These are phyloP conservation scores for Mesoligia furuncula DNA, from an alignment of 2,888 invertebrate genomes.

Conservation along the genomic window DNA sequence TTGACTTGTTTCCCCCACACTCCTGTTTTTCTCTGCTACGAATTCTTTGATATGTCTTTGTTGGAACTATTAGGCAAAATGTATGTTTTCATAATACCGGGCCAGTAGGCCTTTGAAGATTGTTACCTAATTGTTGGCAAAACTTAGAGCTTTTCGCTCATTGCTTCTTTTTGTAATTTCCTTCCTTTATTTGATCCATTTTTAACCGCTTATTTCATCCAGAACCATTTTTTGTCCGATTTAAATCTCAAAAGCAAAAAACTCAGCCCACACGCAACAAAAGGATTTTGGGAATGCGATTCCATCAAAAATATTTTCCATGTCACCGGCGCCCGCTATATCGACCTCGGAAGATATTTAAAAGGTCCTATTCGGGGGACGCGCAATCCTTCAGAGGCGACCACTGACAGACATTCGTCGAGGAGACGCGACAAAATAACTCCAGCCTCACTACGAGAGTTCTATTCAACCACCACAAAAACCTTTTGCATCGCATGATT, in stretches of 20 bases:
- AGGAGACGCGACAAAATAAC: slow-evolving; percentile 83
- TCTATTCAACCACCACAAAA: slow-evolving; percentile 86
- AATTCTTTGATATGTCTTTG: slow-evolving; percentile 74
- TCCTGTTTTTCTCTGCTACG: slow-evolving; percentile 73
- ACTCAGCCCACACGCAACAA: slow-evolving; percentile 28
- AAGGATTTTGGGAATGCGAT: slow-evolving; percentile 62
- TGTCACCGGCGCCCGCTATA: slow-evolving; percentile 69
- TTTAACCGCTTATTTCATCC: not conserved
- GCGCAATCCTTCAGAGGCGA: slow-evolving; percentile 82
- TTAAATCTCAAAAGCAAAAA: slow-evolving; percentile 16
- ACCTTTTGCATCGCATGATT: slow-evolving; percentile 87
- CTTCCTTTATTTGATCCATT: not conserved
- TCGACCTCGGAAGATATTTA: slow-evolving; percentile 80
- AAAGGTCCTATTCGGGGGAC: slow-evolving; percentile 78
- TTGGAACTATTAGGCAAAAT: slow-evolving; percentile 23
- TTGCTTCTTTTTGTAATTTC: not conserved
- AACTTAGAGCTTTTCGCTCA: not conserved
- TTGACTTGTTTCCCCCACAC: slow-evolving; percentile 84
- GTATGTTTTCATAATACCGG: slow-evolving; percentile 17
- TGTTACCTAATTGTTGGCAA: not conserved
- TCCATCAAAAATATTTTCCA: slow-evolving; percentile 72
- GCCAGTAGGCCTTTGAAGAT: not conserved
- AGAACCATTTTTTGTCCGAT: not conserved
- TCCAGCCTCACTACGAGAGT: slow-evolving; percentile 78
- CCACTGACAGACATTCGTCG: slow-evolving; percentile 78